A percentile compares a stretch with the other conserved stretches of the same genome.
These are phyloP conservation scores for Drosophila yooni DNA, from an alignment of 2,888 invertebrate genomes.

Conservation along the genomic window DNA sequence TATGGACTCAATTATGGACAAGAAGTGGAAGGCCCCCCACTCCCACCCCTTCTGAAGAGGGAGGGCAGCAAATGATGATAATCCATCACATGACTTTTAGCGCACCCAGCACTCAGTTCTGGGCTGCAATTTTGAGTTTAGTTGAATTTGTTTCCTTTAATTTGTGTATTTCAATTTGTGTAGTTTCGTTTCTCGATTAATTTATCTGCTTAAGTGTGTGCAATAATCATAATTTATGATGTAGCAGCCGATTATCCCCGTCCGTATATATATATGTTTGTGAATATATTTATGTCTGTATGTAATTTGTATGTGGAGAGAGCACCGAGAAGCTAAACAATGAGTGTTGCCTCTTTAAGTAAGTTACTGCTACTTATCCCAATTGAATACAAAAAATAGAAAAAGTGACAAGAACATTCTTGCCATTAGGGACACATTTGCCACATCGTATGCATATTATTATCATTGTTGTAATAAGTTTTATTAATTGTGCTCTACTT, in stretches of 20 bases:
- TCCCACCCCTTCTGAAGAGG: background rate
- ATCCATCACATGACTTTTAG: background rate
- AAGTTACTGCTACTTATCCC: background rate
- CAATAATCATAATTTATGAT: conserved; percentile 40
- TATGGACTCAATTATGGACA: conserved; percentile 26
- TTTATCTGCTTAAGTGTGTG: conserved; percentile 23
- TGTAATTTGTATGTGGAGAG: conserved; percentile 27
- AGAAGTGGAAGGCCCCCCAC: conserved; percentile 52
- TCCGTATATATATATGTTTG: conserved; percentile 18
- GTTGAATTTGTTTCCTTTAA: conserved; percentile 72
- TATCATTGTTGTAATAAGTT: conserved; percentile 35
- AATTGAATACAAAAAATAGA: conserved; percentile 1
- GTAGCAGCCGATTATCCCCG: conserved; percentile 17
- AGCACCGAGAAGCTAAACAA: conserved; percentile 45
- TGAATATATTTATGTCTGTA: conserved; percentile 21
- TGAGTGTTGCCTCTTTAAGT: conserved; percentile 72
- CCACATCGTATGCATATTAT: conserved; percentile 28
- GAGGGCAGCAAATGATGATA: background rate
- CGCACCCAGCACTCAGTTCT: conserved; percentile 15
- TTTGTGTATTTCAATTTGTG: conserved; percentile 67
- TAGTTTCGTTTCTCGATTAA: conserved; percentile 38
- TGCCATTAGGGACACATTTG: conserved; percentile 9
- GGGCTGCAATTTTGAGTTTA: conserved; percentile 48
- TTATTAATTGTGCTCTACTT: conserved; percentile 41
- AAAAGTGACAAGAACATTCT: background rate